Percentiles rank a stretch among this genome's conserved stretches.
These are phyloP conservation scores for Phorcus lineatus DNA, from an alignment of 2,888 invertebrate species.

Conservation along the genomic window DNA sequence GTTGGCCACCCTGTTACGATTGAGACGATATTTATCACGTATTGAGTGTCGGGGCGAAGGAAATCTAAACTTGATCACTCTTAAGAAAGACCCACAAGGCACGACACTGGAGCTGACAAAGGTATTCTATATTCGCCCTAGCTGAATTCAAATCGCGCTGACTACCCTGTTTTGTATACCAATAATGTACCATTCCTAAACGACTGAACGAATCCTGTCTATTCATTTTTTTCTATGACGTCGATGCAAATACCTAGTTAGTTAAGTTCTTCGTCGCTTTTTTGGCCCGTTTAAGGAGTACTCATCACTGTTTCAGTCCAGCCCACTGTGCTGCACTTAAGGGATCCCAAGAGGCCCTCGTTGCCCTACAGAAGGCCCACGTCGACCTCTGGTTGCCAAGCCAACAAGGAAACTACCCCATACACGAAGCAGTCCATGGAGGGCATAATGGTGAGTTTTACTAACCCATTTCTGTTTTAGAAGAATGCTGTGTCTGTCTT, in stretches of 20 bases:
- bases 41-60: background rate
- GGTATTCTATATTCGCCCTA: too few relatives aligned
- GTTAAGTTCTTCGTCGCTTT: too few relatives aligned
- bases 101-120: too few relatives aligned
- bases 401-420: constrained; percentile 93
- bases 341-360: constrained; percentile 92
- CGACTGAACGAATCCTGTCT: too few relatives aligned
- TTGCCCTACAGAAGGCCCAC: constrained; percentile 84
- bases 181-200: background rate
- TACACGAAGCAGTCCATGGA: constrained; percentile 96
- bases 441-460: constrained; percentile 82
- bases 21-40: constrained; percentile 8
- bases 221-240: too few relatives aligned
- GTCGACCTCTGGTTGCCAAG: constrained; percentile 95
- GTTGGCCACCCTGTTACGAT: background rate
- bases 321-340: constrained; percentile 97
- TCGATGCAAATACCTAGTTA: too few relatives aligned
- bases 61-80: too few relatives aligned
- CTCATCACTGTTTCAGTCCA: constrained; percentile 78
- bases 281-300: too few relatives aligned
- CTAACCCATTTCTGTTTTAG: background rate
- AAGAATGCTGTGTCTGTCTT: too few relatives aligned
- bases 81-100: too few relatives aligned
- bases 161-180: too few relatives aligned
- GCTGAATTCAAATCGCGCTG: too few relatives aligned